Conservation (phyloP, 2,888 invertebrate genomes). For the Lasiommata megera region DNA sequence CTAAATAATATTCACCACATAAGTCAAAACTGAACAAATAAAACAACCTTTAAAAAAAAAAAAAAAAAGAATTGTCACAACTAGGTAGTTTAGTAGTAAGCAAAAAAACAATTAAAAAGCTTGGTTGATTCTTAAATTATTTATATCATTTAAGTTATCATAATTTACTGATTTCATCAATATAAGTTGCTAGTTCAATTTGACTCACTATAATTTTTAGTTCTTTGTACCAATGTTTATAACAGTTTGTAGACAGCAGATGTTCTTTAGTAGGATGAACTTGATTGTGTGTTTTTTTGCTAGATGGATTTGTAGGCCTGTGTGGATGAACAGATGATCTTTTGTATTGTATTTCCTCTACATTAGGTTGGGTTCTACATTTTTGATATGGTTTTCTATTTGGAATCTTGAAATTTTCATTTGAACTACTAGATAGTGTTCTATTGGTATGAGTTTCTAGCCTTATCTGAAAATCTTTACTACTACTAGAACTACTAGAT, state of each 20-base stretch:
- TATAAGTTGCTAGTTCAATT: slow-evolving; percentile 54
- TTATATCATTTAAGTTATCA: slow-evolving; percentile 14
- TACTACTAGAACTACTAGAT: too few relatives aligned
- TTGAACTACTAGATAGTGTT: background rate
- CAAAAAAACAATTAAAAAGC: background rate
- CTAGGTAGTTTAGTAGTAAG: too few relatives aligned
- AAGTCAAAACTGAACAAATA: too few relatives aligned
- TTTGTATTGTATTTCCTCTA: background rate
- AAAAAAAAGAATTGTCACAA: too few relatives aligned
- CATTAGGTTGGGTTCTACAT: background rate
- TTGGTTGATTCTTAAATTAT: background rate
- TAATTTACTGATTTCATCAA: slow-evolving; percentile 52
- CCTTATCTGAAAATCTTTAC: too few relatives aligned
- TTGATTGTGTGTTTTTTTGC: background rate
- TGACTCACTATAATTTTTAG: slow-evolving; percentile 52
- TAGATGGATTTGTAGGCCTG: background rate
- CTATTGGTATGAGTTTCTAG: too few relatives aligned
- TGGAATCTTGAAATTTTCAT: background rate
- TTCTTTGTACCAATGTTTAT: slow-evolving; percentile 54
- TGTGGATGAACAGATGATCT: background rate
- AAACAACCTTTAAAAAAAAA: too few relatives aligned
- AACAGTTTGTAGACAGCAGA: slow-evolving; percentile 7
- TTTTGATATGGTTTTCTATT: background rate
- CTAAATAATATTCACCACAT: too few relatives aligned
- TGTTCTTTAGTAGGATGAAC: background rate